A percentile compares a stretch with the other conserved stretches of the same genome.
phyloP scores from a whole-genome alignment of 2,888 invertebrate species.

The Arge pagana region DNA sequence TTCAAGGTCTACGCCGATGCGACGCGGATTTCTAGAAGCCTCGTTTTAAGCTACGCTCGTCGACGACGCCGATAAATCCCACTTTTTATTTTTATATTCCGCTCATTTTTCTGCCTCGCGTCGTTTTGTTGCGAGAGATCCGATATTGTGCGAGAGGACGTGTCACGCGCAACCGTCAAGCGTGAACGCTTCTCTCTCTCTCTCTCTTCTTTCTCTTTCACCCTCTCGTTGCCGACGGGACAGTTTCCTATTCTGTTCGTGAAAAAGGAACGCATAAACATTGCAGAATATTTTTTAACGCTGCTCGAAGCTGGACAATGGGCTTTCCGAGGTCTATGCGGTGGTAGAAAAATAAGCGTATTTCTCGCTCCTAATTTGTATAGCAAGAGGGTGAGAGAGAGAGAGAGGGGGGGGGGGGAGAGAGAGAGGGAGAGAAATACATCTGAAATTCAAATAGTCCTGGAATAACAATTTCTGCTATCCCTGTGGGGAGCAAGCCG shows the following conservation, averaged over 20 bases:
- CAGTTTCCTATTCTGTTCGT: no score
- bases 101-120: not conserved
- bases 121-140: conserved; percentile 4
- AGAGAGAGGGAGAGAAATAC: conserved; percentile 2
- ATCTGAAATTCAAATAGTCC: conserved; percentile 13
- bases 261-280: no score
- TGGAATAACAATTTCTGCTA: conserved; percentile 11
- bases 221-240: no score
- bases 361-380: conserved; percentile 13
- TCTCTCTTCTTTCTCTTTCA: no score
- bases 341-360: conserved; percentile 13
- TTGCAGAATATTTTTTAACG: no score
- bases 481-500: conserved; percentile 7
- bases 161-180: conserved; percentile 7
- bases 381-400: no score
- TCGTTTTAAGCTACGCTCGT: not conserved
- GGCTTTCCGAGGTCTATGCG: no score
- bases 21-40: no score
- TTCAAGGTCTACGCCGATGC: no score
- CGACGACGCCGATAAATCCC: conserved; percentile 4
- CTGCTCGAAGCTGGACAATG: no score
- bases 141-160: conserved; percentile 6
- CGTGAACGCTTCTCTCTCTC: conserved; percentile 3
- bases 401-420: no score
- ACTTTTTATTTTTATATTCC: not conserved